Conservation (phyloP, 2,888 invertebrate genomes). For the Panorpa germanica region DNA sequence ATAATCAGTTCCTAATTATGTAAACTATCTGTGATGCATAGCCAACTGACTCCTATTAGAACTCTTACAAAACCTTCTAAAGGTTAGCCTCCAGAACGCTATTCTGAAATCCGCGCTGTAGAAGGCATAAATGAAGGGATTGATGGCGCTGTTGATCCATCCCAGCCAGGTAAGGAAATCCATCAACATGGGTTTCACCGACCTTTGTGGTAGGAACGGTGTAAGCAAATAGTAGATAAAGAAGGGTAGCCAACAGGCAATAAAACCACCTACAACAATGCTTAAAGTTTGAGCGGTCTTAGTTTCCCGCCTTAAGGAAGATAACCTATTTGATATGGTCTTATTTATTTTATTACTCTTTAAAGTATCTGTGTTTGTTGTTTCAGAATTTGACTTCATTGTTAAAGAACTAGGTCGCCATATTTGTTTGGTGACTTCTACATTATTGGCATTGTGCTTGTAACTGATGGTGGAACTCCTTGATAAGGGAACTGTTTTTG, state of each 20-base stretch:
- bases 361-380: too few relatives aligned
- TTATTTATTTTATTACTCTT: too few relatives aligned
- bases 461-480: constrained; percentile 24
- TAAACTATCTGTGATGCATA: too few relatives aligned
- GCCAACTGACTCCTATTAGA: too few relatives aligned
- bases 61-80: constrained; percentile 19
- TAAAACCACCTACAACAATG: constrained; percentile 73
- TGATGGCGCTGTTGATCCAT: constrained; percentile 80
- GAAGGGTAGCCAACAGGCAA: constrained; percentile 78
- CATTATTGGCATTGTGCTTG: too few relatives aligned
- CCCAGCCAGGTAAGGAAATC: constrained; percentile 71
- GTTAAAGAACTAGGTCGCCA: too few relatives aligned
- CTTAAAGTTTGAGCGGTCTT: constrained; percentile 79
- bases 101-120: constrained; percentile 74
- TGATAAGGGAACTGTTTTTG: constrained; percentile 16
- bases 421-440: too few relatives aligned
- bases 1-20: too few relatives aligned
- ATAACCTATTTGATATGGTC: constrained; percentile 33
- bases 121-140: constrained; percentile 81
- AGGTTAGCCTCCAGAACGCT: constrained; percentile 69
- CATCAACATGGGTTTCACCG: constrained; percentile 43
- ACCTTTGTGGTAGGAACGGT: constrained; percentile 48
- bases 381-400: too few relatives aligned
- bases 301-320: constrained; percentile 55
- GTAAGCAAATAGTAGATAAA: constrained; percentile 65